Percentiles rank a stretch among this genome's conserved stretches.
Evolutionary conservation across 1,140 invertebrate genomes (phyloP).

Genomic region (Drosophila seguyi): DNA sequence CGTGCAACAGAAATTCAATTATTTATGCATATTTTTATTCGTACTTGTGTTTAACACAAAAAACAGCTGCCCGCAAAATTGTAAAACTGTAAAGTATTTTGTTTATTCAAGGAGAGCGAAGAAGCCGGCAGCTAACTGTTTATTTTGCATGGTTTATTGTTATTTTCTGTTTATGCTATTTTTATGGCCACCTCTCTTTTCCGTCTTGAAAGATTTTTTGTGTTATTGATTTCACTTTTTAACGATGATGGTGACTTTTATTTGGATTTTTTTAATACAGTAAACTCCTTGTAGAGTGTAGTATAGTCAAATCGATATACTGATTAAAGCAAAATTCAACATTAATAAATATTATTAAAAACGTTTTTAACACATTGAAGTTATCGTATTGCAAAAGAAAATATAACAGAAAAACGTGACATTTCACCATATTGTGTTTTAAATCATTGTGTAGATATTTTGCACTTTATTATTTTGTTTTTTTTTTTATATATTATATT

Average conservation of each 20-base stretch:
- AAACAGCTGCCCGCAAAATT: conserved; percentile 24
- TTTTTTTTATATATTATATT: not conserved
- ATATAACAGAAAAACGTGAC: not conserved
- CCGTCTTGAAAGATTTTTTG: conserved; percentile 30
- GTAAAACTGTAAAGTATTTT: conserved; percentile 27
- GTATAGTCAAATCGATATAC: too few species aligned
- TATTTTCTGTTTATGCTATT: conserved; percentile 42
- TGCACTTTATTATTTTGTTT: not conserved
- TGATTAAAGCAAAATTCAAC: too few species aligned
- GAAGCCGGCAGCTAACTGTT: conserved; percentile 14
- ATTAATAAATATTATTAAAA: too few species aligned
- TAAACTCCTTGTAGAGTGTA: not conserved
- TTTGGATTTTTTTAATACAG: conserved; percentile 6
- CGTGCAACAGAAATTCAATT: conserved; percentile 23
- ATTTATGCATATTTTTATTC: conserved; percentile 22
- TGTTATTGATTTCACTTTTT: conserved; percentile 79
- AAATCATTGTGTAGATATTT: not conserved
- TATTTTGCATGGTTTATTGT: conserved; percentile 32
- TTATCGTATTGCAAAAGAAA: not conserved
- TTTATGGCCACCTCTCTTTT: conserved; percentile 28
- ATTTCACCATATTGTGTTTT: conserved; percentile 2
- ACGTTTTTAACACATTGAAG: too few species aligned
- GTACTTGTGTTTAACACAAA: conserved; percentile 23
- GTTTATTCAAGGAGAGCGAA: conserved; percentile 20
- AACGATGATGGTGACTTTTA: conserved; percentile 42